phyloP scores from a whole-genome alignment of 2,797 vertebrate species.

The Sebastes cheni region DNA sequence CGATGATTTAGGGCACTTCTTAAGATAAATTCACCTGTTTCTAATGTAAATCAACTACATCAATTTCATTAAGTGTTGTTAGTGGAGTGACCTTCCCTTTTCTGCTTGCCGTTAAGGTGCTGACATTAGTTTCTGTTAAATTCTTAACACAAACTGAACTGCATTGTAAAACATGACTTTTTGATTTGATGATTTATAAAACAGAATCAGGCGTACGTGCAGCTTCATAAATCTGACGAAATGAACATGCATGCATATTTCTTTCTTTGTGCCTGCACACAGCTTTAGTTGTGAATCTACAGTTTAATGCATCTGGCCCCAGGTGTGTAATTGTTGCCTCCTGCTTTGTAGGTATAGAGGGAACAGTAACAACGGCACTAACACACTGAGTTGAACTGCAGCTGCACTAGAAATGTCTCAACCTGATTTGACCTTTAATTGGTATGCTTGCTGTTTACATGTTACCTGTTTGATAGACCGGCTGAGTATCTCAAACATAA shows the following conservation, averaged over 20 bases:
- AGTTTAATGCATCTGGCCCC: too few species aligned
- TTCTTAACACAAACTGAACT: not conserved
- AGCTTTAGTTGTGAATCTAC: too few species aligned
- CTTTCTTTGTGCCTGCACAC: too few species aligned
- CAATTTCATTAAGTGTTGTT: not conserved
- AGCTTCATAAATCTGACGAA: too few species aligned
- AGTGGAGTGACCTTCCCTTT: not conserved
- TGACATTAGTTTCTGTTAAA: not conserved
- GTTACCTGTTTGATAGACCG: not conserved
- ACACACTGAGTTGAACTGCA: not conserved
- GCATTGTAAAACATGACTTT: not conserved
- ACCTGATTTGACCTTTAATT: not conserved
- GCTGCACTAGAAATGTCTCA: not conserved
- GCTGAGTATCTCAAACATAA: not conserved
- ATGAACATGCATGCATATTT: too few species aligned
- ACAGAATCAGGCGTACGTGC: too few species aligned
- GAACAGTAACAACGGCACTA: too few species aligned
- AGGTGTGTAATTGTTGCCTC: fast-evolving
- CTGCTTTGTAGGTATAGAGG: too few species aligned
- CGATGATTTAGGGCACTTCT: not conserved
- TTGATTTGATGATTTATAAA: not conserved
- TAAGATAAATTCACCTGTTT: not conserved
- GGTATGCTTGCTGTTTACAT: not conserved
- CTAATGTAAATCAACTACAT: not conserved
- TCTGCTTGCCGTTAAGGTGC: not conserved